Base-by-base conservation (phyloP, 1,140 invertebrate genomes). In the Sinella curviseta region DNA sequence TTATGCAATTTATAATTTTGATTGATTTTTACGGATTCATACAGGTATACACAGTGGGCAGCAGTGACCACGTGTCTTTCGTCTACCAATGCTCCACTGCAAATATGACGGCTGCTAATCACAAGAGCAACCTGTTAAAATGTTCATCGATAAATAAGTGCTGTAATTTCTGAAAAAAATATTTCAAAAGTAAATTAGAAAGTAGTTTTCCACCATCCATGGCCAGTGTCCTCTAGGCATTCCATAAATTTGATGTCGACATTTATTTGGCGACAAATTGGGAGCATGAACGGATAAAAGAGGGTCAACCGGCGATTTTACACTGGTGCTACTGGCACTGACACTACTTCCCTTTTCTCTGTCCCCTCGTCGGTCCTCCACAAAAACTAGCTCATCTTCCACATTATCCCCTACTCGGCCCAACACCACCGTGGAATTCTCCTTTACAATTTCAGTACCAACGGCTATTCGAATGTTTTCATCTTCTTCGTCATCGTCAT, bases 81-180 rank as follows among this genome's bases (percentile, higher is more conserved):
- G 24, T 60, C 57, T 4, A 60, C 24, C 24, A 82, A 30, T 17
- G 81, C 76, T 31, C 81, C 81, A 28, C 26, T 28, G 34, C 78
- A 82, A 24, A 82, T 79, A 26, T 79, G 74, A 3, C 73, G 67
- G 0, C 28, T 31, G 65, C 65, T 30, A 14, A 70, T 70, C 4
- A 70, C 65, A 31, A 82, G 31, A 12, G 81, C 80, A 60, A 74
- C 80, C 80, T 81, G n/a, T n/a, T n/a, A n/a, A n/a, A n/a, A n/a
- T 20, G 16, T n/a, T n/a, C n/a, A 30, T 54, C 14, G 26, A 77
- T 60, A 60, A 65, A 57, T 60, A 14, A 65, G 57, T 4, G 3
- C 12, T 76, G 14, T 54, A 39, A 31, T 16, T 16, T 75, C 35
- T 75, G 39, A 48, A 48, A 48, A 48, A 48, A 48, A 48, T 48